Conservation (phyloP, 2,113 vertebrate species). For the Paradoxurus hermaphroditus region DNA sequence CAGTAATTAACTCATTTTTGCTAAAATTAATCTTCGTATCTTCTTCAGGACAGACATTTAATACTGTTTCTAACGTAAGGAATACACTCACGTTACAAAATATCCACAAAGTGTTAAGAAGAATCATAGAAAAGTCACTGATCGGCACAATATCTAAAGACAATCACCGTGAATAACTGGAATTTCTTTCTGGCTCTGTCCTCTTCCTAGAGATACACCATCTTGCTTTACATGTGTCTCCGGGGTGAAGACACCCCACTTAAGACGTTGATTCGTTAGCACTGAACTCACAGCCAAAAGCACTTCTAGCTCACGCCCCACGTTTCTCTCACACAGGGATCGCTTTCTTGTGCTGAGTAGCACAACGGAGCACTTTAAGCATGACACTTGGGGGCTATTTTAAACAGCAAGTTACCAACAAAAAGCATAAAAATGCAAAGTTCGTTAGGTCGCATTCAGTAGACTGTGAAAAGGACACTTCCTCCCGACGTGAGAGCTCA, state of each 20-base stretch:
- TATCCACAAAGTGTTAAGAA: background rate
- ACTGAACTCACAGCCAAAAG: background rate
- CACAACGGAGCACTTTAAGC: background rate
- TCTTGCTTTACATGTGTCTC: background rate
- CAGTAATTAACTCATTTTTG: background rate
- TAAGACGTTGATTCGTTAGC: background rate
- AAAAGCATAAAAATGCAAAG: background rate
- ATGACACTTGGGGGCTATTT: background rate
- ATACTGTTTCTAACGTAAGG: background rate
- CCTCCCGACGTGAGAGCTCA: background rate
- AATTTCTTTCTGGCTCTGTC: background rate
- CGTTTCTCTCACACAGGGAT: background rate
- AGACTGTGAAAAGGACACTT: background rate
- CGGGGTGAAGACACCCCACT: background rate
- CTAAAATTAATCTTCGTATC: background rate
- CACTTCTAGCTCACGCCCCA: background rate
- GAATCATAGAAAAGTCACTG: background rate
- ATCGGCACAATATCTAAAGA: background rate
- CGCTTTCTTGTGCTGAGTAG: background rate
- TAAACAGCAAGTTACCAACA: background rate
- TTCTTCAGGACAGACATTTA: background rate
- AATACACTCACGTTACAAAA: background rate
- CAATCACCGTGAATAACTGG: background rate
- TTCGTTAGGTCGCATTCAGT: too few species aligned
- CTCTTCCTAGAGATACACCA: background rate